These are phyloP conservation scores for Nesoenas mayeri DNA, from an alignment of 2,113 vertebrate species.

Conservation along the genomic window DNA sequence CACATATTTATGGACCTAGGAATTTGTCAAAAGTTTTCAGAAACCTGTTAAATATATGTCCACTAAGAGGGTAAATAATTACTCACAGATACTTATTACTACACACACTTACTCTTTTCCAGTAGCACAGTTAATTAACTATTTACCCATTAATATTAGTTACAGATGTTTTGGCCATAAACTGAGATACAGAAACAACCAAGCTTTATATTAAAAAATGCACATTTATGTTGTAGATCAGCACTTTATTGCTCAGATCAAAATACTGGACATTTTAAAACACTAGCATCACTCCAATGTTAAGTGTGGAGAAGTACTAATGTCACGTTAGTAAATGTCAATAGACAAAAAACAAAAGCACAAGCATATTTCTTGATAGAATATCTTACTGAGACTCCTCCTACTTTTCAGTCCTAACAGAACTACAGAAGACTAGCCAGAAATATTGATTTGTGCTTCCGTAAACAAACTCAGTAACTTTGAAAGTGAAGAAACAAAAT, in stretches of 20 bases:
- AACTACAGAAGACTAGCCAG: background rate
- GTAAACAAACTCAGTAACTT: background rate
- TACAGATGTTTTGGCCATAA: background rate
- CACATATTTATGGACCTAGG: background rate
- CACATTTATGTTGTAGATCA: background rate
- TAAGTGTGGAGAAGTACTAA: background rate
- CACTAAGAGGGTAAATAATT: background rate
- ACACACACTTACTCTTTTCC: background rate
- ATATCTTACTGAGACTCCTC: background rate
- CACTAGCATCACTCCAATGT: background rate
- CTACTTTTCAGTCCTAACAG: background rate
- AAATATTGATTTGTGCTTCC: background rate
- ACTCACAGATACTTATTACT: background rate
- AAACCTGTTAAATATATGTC: background rate
- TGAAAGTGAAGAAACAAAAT: background rate
- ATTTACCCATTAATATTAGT: background rate
- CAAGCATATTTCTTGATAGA: background rate
- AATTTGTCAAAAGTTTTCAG: background rate
- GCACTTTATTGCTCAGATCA: background rate
- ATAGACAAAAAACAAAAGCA: background rate
- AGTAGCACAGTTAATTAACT: background rate
- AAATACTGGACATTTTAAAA: background rate
- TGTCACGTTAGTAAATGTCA: background rate
- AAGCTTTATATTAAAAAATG: background rate
- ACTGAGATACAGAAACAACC: background rate